Evolutionary conservation across 2,888 invertebrate genomes (phyloP).

Genomic region (Gymnosoma rotundatum): DNA sequence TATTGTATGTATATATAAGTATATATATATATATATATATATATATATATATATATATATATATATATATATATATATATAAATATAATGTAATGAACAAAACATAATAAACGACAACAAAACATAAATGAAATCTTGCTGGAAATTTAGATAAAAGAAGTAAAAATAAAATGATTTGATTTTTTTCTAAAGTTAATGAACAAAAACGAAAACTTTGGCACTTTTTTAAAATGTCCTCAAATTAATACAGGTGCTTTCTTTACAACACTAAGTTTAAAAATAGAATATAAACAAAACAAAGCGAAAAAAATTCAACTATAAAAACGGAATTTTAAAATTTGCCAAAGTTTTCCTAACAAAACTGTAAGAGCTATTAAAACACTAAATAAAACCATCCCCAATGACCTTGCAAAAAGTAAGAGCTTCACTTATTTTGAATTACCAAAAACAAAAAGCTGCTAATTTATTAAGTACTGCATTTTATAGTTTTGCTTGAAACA

Average conservation of each 20-base stretch:
- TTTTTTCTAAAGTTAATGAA: conserved; percentile 79
- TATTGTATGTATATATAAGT: too few species aligned
- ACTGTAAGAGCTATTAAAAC: conserved; percentile 6
- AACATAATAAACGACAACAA: neutral
- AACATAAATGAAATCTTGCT: conserved; percentile 35
- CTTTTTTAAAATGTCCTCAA: conserved; percentile 75
- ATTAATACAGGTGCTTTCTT: neutral
- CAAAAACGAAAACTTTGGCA: conserved; percentile 77
- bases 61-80: too few species aligned
- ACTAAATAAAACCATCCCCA: conserved; percentile 36
- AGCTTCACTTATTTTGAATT: conserved; percentile 36
- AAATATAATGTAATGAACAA: conserved; percentile 50
- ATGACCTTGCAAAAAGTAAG: conserved; percentile 52
- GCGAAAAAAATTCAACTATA: neutral
- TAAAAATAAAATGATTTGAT: conserved; percentile 78
- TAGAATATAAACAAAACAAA: conserved; percentile 2
- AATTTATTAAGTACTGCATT: conserved; percentile 59
- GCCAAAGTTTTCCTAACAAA: conserved; percentile 75
- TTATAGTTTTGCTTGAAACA: conserved; percentile 63
- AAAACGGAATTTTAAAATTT: conserved; percentile 75
- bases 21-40: too few species aligned
- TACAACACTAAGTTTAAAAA: conserved; percentile 3
- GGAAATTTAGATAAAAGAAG: conserved; percentile 44
- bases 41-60: too few species aligned
- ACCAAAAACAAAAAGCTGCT: conserved; percentile 16